Base-by-base conservation (phyloP, 1,140 invertebrate genomes). In the Macrobrachium rosenbergii region DNA sequence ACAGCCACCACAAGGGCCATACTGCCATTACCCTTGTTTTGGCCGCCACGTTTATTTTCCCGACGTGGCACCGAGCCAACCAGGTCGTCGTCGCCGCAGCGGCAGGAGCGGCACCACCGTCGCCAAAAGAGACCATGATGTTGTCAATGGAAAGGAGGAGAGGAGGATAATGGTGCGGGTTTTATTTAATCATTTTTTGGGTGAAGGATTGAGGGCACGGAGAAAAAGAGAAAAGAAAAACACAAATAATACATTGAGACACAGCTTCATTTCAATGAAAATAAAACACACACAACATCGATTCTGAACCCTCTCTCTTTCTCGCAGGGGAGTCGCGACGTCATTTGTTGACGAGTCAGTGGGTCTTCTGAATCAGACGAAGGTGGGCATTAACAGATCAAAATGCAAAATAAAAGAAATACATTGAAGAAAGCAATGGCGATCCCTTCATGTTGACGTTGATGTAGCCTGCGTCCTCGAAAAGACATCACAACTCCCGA, bases 1-100 rank as follows among this genome's bases (percentile, higher is more conserved):
- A 95, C 94, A 64, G 94, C 94, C 17, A 95, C 94, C 12, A 94
- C 93, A 88, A 95, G 91, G 10, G 94, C 94, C 85, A 94, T 95
- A 87, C 94, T 94, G n/a, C 94, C 94, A 37, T 94, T 93, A 63
- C 94, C 94, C 93, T 94, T 86, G 16, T 89, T 89, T 52, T 43
- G 62, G 21, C 8, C n/a, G 19, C 10, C 63, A 23, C 37, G 80
- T 19, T 23, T 37, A 37, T 37, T 21, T 19, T 43, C 21, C 23
- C n/a, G 58, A 21, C 28, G 69, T 19, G 19, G 80, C 62, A 21
- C 60, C 16, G 82, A 45, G 69, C 21, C 11, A 63, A 43, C 59
- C 14, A 45, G 23, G 64, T 37, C n/a, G 79, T 19, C 23, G 78
- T 59, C 8, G 43, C 52, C 17, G 77, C 76, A 73, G 69, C 63